Evolutionary conservation across 2,113 vertebrate species (phyloP), one percentile per base, ranked within the genome.

Genomic region (Triplophysa rosa): DNA sequence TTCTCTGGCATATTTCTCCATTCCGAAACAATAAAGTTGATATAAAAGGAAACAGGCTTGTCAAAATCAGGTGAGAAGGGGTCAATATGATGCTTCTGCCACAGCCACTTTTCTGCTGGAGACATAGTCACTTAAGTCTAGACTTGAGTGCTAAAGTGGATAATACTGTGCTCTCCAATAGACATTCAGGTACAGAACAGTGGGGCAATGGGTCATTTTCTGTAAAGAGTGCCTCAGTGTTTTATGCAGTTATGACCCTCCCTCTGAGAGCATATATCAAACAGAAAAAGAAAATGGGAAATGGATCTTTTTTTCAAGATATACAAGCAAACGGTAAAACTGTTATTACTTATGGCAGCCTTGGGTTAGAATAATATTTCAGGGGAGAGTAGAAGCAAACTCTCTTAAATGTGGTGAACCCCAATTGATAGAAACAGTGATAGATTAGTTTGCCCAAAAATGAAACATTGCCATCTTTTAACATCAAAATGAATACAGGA

Each of bases 121-220:
- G 77, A 67, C 56, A 29, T 56, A 61, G 64, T 79, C 65, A 70
- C 71, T 81, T 75, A 16, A 73, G 64, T 68, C 76, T 81, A 83
- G 70, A 82, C 65, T 61, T 85, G 84, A 86, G 79, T 86, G 77
- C 67, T 17, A 77, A 86, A 84, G 77, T 86, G 72, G 72, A 82
- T 82, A 77, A 82, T 82, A 77, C 37, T 74, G 58, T 24, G 45
- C 66, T 82, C 70, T 81, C n/a, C 64, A 71, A 76, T 66, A 85
- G 74, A 68, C 67, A 23, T 64, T 65, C 45, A 78, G 67, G 47
- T 59, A 19, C 58, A 37, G 75, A 37, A 59, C 73, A 40, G 19
- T 29, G 6, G 61, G 21, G 42, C 65, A 21, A 56, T n/a, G 49
- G 78, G 78, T 74, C 78, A 67, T 63, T 77, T 42, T 64, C 61